phyloP scores from a whole-genome alignment of 2,888 invertebrate species.

The Disparrhopalites patrizii region DNA sequence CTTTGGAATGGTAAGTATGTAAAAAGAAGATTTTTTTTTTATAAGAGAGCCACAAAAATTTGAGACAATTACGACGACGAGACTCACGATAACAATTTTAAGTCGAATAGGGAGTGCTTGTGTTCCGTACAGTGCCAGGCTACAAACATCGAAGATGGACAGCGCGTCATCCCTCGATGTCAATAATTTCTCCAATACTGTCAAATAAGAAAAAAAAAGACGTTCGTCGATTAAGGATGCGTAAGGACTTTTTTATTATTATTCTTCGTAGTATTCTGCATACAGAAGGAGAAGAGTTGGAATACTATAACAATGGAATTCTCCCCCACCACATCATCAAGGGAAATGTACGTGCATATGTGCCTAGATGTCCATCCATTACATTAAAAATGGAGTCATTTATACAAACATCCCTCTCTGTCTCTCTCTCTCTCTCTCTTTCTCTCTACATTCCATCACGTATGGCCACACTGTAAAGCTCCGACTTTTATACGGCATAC shows the following conservation, averaged over 20 bases:
- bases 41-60: background rate
- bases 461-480: too few relatives aligned
- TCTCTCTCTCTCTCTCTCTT: too few relatives aligned
- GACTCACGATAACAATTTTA: constrained; percentile 47
- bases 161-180: constrained; percentile 46
- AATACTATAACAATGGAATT: too few relatives aligned
- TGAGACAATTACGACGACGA: background rate
- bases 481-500: background rate
- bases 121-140: constrained; percentile 47
- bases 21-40: background rate
- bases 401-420: too few relatives aligned
- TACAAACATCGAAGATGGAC: constrained; percentile 48
- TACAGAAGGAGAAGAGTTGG: too few relatives aligned
- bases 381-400: too few relatives aligned
- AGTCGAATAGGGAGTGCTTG: constrained; percentile 47
- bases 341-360: too few relatives aligned
- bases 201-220: too few relatives aligned
- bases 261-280: background rate
- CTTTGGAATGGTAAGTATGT: background rate
- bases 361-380: too few relatives aligned
- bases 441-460: constrained; percentile 23
- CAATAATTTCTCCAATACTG: constrained; percentile 47
- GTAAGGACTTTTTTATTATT: background rate
- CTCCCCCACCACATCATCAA: background rate
- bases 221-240: background rate